Base-by-base conservation (phyloP, 2,797 vertebrate genomes). In the Malacoraja senta region DNA sequence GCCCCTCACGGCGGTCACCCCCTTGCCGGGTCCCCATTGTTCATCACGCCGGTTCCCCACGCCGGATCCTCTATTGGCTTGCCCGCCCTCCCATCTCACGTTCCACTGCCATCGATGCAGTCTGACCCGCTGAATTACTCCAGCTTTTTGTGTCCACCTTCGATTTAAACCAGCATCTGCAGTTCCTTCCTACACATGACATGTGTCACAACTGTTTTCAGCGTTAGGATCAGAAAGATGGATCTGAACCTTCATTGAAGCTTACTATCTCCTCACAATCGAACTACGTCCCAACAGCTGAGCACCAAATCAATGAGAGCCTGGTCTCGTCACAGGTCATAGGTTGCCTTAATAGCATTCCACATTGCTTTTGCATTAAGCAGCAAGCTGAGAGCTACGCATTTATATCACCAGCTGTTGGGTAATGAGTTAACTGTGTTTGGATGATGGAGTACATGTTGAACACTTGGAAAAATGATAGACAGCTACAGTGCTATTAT, bases 311-410 rank as follows among this genome's bases (percentile, higher is more conserved):
- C 88, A 91, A 26, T 71, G 65, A 71, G 88, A 91, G 24, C 4
- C 88, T 44, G 8, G 32, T 91, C 63, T 91, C 65, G 10, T 9
- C 17, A 71, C 88, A 44, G 63, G 65, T 72, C 88, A 91, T 15
- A 38, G 88, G 35, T 71, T 91, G 88, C 88, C 65, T 21, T 68
- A 35, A 91, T 91, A 91, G 88, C 65, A 71, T 35, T 91, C n/a
- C 32, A 12, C 86, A 90, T 90, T 71, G 86, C 32, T 71, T n/a
- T 71, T 68, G 32, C 21, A n/a, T 24, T 12, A 21, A 71, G 15
- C n/a, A 21, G 10, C n/a, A n/a, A 71, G 32, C 63, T 68, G 15
- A n/a, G 32, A 32, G 7, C 86, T 19, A 38, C 71, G 61, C 65
- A 35, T 71, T 90, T 71, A 68, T 38, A 65, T 21, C 65, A 38